These are phyloP conservation scores for Microctenopoma stevenorrisi DNA, from an alignment of 2,797 vertebrate genomes.

Conservation along the genomic window DNA sequence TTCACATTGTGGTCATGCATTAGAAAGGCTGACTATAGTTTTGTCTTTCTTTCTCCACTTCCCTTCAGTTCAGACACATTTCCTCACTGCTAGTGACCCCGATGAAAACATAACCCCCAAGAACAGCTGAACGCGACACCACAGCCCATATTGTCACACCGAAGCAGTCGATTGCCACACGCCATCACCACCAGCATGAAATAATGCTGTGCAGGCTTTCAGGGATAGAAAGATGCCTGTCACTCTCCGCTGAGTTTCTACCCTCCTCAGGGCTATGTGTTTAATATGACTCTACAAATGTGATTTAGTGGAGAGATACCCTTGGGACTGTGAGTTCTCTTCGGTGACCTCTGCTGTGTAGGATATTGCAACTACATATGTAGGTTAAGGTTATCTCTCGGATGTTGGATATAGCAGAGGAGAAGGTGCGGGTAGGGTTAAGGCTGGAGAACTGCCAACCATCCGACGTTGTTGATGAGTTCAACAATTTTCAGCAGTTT, in stretches of 20 bases:
- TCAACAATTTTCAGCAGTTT: conserved; percentile 2
- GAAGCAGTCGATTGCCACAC: conserved; percentile 43
- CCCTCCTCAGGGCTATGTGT: conserved; percentile 62
- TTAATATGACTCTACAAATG: conserved; percentile 74
- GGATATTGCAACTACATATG: conserved; percentile 37
- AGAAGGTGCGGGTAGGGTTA: background rate
- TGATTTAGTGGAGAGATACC: conserved; percentile 74
- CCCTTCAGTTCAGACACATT: conserved; percentile 32
- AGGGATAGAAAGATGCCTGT: conserved; percentile 62
- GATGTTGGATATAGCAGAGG: conserved; percentile 11
- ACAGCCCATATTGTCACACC: conserved; percentile 27
- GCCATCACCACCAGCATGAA: conserved; percentile 47
- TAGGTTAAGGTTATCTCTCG: conserved; percentile 62
- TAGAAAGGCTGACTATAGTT: background rate
- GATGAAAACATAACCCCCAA: conserved; percentile 44
- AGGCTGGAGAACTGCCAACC: background rate
- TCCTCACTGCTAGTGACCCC: conserved; percentile 39
- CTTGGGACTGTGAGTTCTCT: conserved; percentile 57
- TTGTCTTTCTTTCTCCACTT: background rate
- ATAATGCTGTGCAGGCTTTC: conserved; percentile 54
- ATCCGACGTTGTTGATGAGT: conserved; percentile 31
- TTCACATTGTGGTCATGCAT: conserved; percentile 9
- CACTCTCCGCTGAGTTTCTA: conserved; percentile 55
- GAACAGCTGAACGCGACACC: conserved; percentile 46
- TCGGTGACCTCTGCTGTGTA: conserved; percentile 53